Evolutionary conservation across 1,140 invertebrate species (phyloP).

Genomic region (Calliphora vicina): DNA sequence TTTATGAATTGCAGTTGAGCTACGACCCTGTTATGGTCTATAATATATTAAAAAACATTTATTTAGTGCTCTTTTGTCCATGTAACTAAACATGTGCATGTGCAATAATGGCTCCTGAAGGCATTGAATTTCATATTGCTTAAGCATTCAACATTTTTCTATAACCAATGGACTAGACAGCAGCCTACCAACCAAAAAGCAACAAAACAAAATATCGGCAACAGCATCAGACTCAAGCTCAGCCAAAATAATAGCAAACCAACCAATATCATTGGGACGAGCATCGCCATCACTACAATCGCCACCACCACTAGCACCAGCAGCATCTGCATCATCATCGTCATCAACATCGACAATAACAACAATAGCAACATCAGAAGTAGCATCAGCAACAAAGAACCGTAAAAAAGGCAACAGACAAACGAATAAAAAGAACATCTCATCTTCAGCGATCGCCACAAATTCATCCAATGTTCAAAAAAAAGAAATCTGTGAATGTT

Average conservation of each 20-base stretch:
- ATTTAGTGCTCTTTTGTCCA: not conserved
- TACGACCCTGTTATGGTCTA: not conserved
- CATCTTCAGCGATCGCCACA: not conserved
- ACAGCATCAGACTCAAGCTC: too few relatives aligned
- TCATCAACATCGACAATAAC: too few relatives aligned
- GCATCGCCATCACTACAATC: not conserved
- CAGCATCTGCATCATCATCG: not conserved
- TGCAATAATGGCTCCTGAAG: constrained; percentile 1
- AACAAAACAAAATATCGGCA: not conserved
- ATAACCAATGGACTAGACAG: not conserved
- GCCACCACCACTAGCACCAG: not conserved
- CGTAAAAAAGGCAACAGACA: too few relatives aligned
- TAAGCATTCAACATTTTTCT: not conserved
- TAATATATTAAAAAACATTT: not conserved
- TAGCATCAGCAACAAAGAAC: too few relatives aligned
- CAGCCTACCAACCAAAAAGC: not conserved
- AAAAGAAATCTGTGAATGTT: not conserved
- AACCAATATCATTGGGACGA: not conserved
- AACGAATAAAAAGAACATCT: not conserved
- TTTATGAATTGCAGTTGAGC: not conserved
- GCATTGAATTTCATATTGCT: constrained; percentile 1
- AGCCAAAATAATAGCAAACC: not conserved
- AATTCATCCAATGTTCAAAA: not conserved
- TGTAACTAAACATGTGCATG: not conserved
- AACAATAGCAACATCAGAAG: too few relatives aligned